Base-by-base conservation (phyloP, 2,113 vertebrate genomes). In the Oreochromis aureus region DNA sequence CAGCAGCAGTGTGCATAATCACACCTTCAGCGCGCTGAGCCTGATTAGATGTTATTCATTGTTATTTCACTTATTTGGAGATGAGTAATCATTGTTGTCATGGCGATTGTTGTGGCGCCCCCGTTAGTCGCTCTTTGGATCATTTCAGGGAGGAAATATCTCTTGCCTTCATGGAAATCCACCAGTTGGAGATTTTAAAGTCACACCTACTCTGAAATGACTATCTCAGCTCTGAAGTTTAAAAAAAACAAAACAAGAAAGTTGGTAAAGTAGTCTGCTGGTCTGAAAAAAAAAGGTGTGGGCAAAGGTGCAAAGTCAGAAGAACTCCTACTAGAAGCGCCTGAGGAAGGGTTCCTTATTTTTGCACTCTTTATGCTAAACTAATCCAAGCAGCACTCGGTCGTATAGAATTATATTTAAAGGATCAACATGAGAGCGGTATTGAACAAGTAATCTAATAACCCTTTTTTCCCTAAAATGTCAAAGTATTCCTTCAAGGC, bases 11-110 rank as follows among this genome's bases (percentile, higher is more conserved):
- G 86, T 89, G 88, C 69, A 90, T 86, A 88, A 93, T 92, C 91
- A 88, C 90, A 94, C 93, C 91, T 91, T 93, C 89, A 89, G 84
- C 5, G 56, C 69, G 39, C 81, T 82, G 84, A 91, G 90, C 79
- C 85, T 91, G 91, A 92, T 92, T 91, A 85, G 84, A 90, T 93
- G 87, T 92, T 93, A 91, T 94, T 94, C 93, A 91, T 92, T 95
- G 92, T 91, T 91, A 92, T 92, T 94, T 87, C 91, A 84, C 86
- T 93, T 93, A 91, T 94, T 94, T 92, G 79, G 53, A 79, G 90
- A 91, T 92, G 91, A 89, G 89, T 93, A 92, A 92, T 92, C 91
- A 90, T 89, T 92, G 91, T 92, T 91, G 92, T 93, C 92, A 92
- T 92, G 90, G 93, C 22, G 12, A 92, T 92, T 89, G 91, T 94